Conservation (phyloP, 1,140 invertebrate species). For the Hyles vespertilio region DNA sequence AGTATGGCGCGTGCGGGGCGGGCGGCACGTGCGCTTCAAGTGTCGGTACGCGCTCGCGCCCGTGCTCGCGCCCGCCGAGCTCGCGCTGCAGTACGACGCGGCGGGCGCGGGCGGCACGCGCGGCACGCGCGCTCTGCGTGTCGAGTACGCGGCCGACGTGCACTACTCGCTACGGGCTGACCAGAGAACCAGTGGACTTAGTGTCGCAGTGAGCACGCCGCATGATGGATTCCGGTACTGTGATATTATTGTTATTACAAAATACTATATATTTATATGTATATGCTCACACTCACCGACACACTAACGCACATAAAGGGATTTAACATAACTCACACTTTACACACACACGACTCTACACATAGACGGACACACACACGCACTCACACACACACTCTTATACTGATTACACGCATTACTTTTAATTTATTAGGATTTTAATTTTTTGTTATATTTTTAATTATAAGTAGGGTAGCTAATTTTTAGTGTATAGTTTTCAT, state of each 20-base stretch:
- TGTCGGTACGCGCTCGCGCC: slow-evolving; percentile 49
- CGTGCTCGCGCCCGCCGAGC: slow-evolving; percentile 43
- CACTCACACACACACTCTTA: too few species aligned
- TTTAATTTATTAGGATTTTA: too few species aligned
- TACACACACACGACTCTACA: too few species aligned
- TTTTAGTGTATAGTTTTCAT: too few species aligned
- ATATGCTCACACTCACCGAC: too few species aligned
- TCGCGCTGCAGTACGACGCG: slow-evolving; percentile 41
- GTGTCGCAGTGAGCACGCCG: slow-evolving; percentile 50
- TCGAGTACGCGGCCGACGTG: slow-evolving; percentile 44
- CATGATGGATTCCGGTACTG: slow-evolving; percentile 57
- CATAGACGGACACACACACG: too few species aligned
- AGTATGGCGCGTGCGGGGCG: slow-evolving; percentile 70
- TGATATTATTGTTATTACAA: slow-evolving; percentile 5
- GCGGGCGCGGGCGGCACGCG: slow-evolving; percentile 31
- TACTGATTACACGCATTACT: too few species aligned
- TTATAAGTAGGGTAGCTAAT: too few species aligned
- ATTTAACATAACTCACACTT: too few species aligned
- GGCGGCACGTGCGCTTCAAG: slow-evolving; percentile 67
- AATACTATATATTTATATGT: too few species aligned
- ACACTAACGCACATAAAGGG: too few species aligned
- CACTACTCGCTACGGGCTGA: slow-evolving; percentile 62
- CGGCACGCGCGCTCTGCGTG: not conserved
- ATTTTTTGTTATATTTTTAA: too few species aligned
- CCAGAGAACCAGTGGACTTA: slow-evolving; percentile 36